Percentiles rank a stretch among this genome's conserved stretches.
These are phyloP conservation scores for Eremophila alpestris DNA, from an alignment of 2,797 vertebrate genomes.

Conservation along the genomic window DNA sequence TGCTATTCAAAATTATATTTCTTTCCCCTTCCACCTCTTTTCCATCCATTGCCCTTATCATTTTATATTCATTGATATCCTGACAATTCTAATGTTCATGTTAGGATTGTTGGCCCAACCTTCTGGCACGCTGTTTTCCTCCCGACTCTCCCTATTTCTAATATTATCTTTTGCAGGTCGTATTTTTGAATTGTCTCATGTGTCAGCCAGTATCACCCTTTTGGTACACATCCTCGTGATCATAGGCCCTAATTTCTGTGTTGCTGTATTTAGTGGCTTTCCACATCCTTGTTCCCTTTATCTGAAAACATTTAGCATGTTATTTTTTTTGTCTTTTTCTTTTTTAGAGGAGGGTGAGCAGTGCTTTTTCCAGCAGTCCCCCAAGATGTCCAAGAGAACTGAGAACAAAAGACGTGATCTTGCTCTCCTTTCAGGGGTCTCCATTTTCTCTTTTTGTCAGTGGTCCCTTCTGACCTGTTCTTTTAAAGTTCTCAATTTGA, in stretches of 20 bases:
- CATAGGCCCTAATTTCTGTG: background rate
- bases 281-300: background rate
- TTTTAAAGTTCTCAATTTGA: background rate
- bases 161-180: background rate
- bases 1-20: background rate
- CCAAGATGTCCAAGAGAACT: background rate
- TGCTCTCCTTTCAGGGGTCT: background rate
- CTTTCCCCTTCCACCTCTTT: background rate
- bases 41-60: background rate
- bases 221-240: background rate
- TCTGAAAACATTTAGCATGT: background rate
- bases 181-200: slow-evolving; percentile 28
- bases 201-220: background rate
- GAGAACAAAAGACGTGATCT: background rate
- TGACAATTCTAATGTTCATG: background rate
- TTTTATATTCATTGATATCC: background rate
- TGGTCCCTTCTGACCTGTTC: background rate
- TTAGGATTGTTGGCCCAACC: background rate
- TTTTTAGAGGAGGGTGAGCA: background rate
- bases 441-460: background rate
- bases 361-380: background rate
- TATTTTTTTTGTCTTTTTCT: background rate
- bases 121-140: background rate
- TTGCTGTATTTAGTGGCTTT: slow-evolving; percentile 16
- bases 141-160: background rate